These are phyloP conservation scores for Poecilia gillii DNA, from an alignment of 2,797 vertebrate species.

Conservation along the genomic window DNA sequence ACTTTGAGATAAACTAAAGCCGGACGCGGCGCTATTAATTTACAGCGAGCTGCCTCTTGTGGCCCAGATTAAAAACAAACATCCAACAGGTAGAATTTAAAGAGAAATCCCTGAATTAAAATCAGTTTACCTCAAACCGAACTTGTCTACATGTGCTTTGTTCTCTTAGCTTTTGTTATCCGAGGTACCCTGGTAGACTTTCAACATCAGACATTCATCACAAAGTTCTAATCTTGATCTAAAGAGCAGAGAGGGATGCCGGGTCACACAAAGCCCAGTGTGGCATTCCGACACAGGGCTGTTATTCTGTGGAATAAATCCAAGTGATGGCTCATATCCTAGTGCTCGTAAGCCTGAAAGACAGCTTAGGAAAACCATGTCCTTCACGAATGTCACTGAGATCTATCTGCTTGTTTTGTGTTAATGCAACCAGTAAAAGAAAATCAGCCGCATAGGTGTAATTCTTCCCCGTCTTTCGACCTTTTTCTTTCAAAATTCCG, in stretches of 20 bases:
- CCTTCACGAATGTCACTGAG: neutral
- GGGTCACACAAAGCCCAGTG: conserved; percentile 39
- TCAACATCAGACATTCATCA: conserved; percentile 59
- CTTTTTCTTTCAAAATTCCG: neutral
- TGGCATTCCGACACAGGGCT: conserved; percentile 24
- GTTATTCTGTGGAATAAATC: conserved; percentile 52
- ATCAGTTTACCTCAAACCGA: conserved; percentile 54
- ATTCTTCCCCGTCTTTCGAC: neutral
- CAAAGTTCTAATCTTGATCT: conserved; percentile 49
- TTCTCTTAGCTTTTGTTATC: conserved; percentile 47
- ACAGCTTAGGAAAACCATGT: conserved; percentile 38
- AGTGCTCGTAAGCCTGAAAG: conserved; percentile 28
- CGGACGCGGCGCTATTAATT: conserved; percentile 49
- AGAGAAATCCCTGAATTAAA: conserved; percentile 50
- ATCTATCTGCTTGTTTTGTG: neutral
- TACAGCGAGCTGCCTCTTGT: conserved; percentile 48
- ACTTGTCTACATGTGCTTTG: conserved; percentile 49
- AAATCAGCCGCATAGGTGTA: neutral
- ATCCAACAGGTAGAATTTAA: conserved; percentile 37
- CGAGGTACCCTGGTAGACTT: conserved; percentile 38
- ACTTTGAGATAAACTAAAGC: conserved; percentile 59
- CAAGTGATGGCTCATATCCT: conserved; percentile 51
- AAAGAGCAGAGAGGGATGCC: conserved; percentile 35
- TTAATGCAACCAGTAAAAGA: neutral
- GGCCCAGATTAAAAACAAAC: conserved; percentile 65